Evolutionary conservation across 53 echinoderm and acorn worm species (phyloP), one percentile per base, ranked within the genome.

Genomic region (Luidia sarsii): DNA sequence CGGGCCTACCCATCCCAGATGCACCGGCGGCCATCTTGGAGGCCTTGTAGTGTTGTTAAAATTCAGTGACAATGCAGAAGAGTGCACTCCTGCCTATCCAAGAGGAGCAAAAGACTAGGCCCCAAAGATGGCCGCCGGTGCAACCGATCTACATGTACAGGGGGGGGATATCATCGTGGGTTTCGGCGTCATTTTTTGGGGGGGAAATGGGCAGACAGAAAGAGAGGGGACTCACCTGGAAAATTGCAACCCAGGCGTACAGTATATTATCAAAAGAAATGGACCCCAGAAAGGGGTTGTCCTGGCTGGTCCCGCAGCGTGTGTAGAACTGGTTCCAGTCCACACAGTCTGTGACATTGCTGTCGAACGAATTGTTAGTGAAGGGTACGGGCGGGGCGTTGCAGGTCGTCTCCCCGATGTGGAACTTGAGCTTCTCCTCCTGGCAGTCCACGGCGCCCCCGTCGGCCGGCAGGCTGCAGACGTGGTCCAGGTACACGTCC

Each of bases 181-280:
- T n/a, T n/a, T n/a, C n/a, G n/a, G n/a, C n/a, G n/a, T n/a, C n/a
- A n/a, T n/a, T n/a, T n/a, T n/a, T n/a, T n/a, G n/a, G n/a, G n/a
- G n/a, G n/a, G n/a, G n/a, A n/a, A n/a, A n/a, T n/a, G n/a, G n/a
- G n/a, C n/a, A n/a, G n/a, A n/a, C n/a, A n/a, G n/a, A n/a, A n/a
- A n/a, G n/a, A n/a, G 20, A n/a, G 33, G 4, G 13, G 34, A 53
- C 93, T 86, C 73, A 99, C 99, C 99, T 99, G 99, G 81, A 99
- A 99, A 46, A 99, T 99, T 31, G 99, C 99, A 29, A 99, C 90
- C 99, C 94, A 99, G 29, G 99, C 99, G 60, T 94, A 94, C 63
- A 99, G 88, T 83, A 99, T 99, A 87, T 99, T 99, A 84, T 99
- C 99, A 80, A 99, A 99, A 19, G 93, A 93, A 59, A 99, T 99